Conservation (phyloP, 1,140 invertebrate species). For the Dinoponera quadriceps region DNA sequence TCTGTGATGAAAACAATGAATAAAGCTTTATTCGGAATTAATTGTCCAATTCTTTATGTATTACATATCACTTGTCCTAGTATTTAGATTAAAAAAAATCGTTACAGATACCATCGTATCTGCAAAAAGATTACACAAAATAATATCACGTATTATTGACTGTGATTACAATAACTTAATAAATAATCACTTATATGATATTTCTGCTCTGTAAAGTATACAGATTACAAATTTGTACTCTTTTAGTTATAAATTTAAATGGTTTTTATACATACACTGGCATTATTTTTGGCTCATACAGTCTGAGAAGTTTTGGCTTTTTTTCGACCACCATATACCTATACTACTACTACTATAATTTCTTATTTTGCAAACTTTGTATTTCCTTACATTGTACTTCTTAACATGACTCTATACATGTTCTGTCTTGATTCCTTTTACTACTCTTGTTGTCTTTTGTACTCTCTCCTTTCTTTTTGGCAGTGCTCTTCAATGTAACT, state of each 20-base stretch:
- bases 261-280: slow-evolving; percentile 89
- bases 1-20: no score
- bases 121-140: slow-evolving; percentile 77
- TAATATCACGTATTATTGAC: not conserved
- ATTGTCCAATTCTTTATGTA: no score
- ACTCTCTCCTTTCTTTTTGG: not conserved
- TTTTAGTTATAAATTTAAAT: slow-evolving; percentile 25
- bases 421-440: not conserved
- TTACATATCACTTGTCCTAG: no score
- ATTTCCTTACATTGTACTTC: slow-evolving; percentile 85
- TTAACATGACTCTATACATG: not conserved
- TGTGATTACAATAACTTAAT: not conserved
- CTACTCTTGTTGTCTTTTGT: not conserved
- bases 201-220: not conserved
- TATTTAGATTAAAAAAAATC: no score
- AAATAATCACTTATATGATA: slow-evolving; percentile 23
- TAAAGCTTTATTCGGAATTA: no score
- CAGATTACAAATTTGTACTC: slow-evolving; percentile 39
- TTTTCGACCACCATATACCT: slow-evolving; percentile 87
- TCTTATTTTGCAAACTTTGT: slow-evolving; percentile 85
- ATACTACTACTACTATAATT: no score
- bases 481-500: not conserved
- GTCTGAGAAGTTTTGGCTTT: slow-evolving; percentile 91
- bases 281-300: slow-evolving; percentile 94
- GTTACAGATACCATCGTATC: slow-evolving; percentile 91